Percentiles rank a stretch among this genome's conserved stretches.
phyloP scores from a whole-genome alignment of 2,113 vertebrate species.

The Romanogobio albipinnatus region DNA sequence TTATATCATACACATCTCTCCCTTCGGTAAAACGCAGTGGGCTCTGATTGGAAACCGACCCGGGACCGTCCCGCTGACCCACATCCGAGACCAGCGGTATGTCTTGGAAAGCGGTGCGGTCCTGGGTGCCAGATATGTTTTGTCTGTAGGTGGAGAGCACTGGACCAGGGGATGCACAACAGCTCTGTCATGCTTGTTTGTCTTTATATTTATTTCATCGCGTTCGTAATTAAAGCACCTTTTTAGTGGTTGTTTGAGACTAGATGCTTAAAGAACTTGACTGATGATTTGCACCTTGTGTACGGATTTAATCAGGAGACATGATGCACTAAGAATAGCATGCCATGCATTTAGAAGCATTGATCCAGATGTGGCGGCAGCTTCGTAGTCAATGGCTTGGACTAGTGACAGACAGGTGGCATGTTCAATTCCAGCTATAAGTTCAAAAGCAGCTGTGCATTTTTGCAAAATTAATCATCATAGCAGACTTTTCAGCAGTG shows the following conservation, averaged over 20 bases:
- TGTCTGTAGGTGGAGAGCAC: slow-evolving; percentile 31
- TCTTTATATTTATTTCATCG: slow-evolving; percentile 50
- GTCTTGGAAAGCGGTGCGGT: slow-evolving; percentile 3
- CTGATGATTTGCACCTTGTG: slow-evolving; percentile 76
- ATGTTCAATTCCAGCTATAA: not conserved
- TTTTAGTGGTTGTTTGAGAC: slow-evolving; percentile 51
- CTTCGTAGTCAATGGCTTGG: not conserved
- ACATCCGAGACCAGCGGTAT: not conserved
- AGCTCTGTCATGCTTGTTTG: slow-evolving; percentile 51
- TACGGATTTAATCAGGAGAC: slow-evolving; percentile 68
- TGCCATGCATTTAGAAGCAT: not conserved
- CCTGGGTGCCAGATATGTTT: not conserved
- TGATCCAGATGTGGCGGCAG: not conserved
- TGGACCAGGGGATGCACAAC: not conserved
- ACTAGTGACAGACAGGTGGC: not conserved
- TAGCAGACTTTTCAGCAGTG: not conserved
- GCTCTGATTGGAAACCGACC: slow-evolving; percentile 58
- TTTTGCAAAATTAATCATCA: not conserved
- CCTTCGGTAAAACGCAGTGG: slow-evolving; percentile 75
- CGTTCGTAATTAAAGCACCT: slow-evolving; percentile 49
- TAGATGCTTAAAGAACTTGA: slow-evolving; percentile 64
- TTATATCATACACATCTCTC: slow-evolving; percentile 76
- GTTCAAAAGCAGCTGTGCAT: not conserved
- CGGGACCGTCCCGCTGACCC: not conserved
- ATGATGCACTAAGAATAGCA: slow-evolving; percentile 39